Evolutionary conservation across 2,888 invertebrate genomes (phyloP).

Genomic region (Gerosis bhagava): DNA sequence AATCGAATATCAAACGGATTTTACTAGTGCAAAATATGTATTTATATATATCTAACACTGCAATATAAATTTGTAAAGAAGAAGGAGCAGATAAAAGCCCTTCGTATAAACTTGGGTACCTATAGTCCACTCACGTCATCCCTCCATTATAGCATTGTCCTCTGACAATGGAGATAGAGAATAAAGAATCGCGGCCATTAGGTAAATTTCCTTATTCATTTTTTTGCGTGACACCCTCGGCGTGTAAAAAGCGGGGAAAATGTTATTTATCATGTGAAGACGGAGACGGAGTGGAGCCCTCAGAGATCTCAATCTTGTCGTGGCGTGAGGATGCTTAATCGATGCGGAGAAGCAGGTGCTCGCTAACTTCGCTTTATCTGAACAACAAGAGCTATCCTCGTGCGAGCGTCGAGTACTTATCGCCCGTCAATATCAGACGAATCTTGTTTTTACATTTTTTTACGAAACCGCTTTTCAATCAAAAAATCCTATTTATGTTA

Average conservation of each 20-base stretch:
- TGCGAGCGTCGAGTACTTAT: too few relatives aligned
- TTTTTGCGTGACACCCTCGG: slow-evolving; percentile 77
- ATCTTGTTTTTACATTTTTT: too few relatives aligned
- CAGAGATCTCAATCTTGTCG: slow-evolving; percentile 72
- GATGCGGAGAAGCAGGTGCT: too few relatives aligned
- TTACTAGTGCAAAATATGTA: too few relatives aligned
- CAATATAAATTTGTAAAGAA: too few relatives aligned
- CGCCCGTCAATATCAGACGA: too few relatives aligned
- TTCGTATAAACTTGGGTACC: slow-evolving; percentile 41
- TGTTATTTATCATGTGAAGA: slow-evolving; percentile 72
- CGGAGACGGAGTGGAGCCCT: slow-evolving; percentile 35
- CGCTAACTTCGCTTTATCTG: slow-evolving; percentile 12
- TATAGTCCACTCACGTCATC: slow-evolving; percentile 76
- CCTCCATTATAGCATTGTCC: slow-evolving; percentile 79
- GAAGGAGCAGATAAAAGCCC: slow-evolving; percentile 47
- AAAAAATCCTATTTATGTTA: too few relatives aligned
- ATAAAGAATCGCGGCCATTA: slow-evolving; percentile 81
- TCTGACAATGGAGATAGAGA: slow-evolving; percentile 73
- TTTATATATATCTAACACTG: too few relatives aligned
- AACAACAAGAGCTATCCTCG: too few relatives aligned
- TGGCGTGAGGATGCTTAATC: slow-evolving; percentile 52
- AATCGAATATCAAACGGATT: too few relatives aligned
- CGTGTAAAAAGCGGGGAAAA: slow-evolving; percentile 64
- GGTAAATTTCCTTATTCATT: slow-evolving; percentile 82
- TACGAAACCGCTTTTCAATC: too few relatives aligned